Evolutionary conservation across 2,113 vertebrate genomes (phyloP).

Genomic region (Pachycephala philippinensis): DNA sequence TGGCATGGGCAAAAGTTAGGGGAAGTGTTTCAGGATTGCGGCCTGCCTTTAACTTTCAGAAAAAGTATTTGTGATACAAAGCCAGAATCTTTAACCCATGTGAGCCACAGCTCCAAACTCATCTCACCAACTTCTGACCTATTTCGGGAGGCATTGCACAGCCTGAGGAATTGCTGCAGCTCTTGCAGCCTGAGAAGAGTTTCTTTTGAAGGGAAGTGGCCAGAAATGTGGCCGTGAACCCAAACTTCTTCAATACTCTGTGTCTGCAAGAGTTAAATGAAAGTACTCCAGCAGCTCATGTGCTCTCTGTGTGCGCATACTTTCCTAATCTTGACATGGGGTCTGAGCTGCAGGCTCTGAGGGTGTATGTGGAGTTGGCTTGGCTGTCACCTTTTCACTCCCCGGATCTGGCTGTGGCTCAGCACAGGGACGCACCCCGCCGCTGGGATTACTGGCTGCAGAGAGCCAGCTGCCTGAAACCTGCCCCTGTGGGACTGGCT

Average conservation of each 20-base stretch:
- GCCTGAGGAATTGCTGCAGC: neutral
- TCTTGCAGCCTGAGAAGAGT: neutral
- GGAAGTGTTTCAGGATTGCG: neutral
- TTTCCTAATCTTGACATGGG: conserved; percentile 65
- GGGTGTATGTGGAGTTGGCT: conserved; percentile 28
- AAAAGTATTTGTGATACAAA: conserved; percentile 20
- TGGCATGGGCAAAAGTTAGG: neutral
- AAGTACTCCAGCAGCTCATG: conserved; percentile 38
- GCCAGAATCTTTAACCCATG: conserved; percentile 22
- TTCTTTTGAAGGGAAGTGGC: neutral
- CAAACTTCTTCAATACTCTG: accelerated
- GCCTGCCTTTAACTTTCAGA: conserved; percentile 25
- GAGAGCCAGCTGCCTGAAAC: neutral
- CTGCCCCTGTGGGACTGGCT: neutral
- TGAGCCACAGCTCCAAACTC: neutral
- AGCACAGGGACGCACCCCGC: neutral
- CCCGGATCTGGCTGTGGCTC: neutral
- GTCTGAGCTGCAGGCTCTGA: conserved; percentile 37
- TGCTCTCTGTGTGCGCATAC: conserved; percentile 56
- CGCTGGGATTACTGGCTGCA: neutral
- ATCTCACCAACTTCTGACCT: neutral
- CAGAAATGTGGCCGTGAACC: accelerated
- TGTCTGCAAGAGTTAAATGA: conserved; percentile 44
- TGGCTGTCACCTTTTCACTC: conserved; percentile 45
- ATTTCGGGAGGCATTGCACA: neutral